phyloP scores from a whole-genome alignment of 2,113 vertebrate genomes.

The Dascyllus trimaculatus region DNA sequence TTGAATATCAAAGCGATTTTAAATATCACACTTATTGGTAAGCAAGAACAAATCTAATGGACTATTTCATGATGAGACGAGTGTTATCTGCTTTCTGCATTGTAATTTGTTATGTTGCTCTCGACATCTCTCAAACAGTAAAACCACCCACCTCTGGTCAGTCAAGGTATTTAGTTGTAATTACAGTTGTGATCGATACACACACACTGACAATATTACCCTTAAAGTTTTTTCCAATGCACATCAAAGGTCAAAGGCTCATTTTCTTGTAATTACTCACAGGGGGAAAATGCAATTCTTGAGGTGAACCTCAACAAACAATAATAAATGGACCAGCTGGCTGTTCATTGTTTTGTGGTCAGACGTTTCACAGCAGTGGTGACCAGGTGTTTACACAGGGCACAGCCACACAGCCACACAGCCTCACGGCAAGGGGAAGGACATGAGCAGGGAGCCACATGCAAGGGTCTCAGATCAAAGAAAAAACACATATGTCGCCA shows the following conservation, averaged over 20 bases:
- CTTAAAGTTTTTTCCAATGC: slow-evolving; percentile 79
- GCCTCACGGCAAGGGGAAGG: slow-evolving; percentile 60
- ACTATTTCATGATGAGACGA: slow-evolving; percentile 44
- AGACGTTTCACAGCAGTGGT: slow-evolving; percentile 68
- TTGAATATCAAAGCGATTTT: slow-evolving; percentile 62
- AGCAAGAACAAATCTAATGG: slow-evolving; percentile 44
- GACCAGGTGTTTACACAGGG: slow-evolving; percentile 84
- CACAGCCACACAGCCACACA: slow-evolving; percentile 59
- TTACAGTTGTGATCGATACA: slow-evolving; percentile 78
- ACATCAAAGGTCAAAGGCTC: slow-evolving; percentile 86
- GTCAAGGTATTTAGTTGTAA: slow-evolving; percentile 71
- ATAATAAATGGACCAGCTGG: slow-evolving; percentile 83
- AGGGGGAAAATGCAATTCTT: slow-evolving; percentile 66
- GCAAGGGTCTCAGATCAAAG: slow-evolving; percentile 41
- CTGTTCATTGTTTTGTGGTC: slow-evolving; percentile 84
- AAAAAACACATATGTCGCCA: not conserved
- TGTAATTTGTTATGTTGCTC: slow-evolving; percentile 48
- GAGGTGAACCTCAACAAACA: slow-evolving; percentile 83
- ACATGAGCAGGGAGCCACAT: slow-evolving; percentile 53
- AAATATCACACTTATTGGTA: slow-evolving; percentile 59
- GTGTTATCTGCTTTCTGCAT: slow-evolving; percentile 31
- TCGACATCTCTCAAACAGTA: slow-evolving; percentile 48
- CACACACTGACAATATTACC: slow-evolving; percentile 74
- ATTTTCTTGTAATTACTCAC: slow-evolving; percentile 85
- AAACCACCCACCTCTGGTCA: slow-evolving; percentile 46